Conservation (phyloP, 2,113 vertebrate species). For the Macrotus californicus region DNA sequence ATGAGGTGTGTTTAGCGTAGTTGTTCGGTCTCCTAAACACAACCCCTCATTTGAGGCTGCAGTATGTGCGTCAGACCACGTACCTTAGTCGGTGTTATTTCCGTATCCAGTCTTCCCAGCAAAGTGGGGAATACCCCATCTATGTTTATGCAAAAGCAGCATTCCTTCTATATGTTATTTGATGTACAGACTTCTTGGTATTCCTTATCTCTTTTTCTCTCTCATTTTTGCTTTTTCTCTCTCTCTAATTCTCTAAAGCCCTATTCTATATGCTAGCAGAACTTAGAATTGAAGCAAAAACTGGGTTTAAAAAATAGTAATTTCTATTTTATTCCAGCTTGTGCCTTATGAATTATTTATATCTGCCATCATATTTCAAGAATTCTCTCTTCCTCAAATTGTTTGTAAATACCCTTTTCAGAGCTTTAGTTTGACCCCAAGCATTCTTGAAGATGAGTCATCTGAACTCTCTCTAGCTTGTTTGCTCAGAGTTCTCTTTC, state of each 20-base stretch:
- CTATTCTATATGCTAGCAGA: neutral
- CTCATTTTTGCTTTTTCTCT: neutral
- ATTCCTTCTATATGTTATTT: neutral
- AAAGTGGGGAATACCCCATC: rapidly evolving
- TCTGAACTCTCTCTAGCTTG: neutral
- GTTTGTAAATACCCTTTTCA: neutral
- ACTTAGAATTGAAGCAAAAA: neutral
- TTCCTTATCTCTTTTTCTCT: neutral
- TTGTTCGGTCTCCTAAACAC: neutral
- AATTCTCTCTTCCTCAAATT: neutral
- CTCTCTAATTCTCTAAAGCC: neutral
- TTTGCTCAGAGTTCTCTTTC: neutral
- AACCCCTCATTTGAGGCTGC: neutral
- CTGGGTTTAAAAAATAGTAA: constrained; percentile 18
- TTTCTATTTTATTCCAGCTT: constrained; percentile 26
- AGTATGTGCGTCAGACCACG: neutral
- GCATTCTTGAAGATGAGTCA: neutral
- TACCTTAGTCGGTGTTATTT: neutral
- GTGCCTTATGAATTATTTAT: constrained; percentile 45
- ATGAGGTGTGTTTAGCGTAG: neutral
- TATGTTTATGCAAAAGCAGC: neutral
- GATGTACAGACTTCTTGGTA: neutral
- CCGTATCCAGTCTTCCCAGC: neutral
- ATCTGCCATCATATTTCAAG: neutral
- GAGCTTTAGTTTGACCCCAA: constrained; percentile 11